Conservation (phyloP, 2,888 invertebrate species). For the Myathropa florea region DNA sequence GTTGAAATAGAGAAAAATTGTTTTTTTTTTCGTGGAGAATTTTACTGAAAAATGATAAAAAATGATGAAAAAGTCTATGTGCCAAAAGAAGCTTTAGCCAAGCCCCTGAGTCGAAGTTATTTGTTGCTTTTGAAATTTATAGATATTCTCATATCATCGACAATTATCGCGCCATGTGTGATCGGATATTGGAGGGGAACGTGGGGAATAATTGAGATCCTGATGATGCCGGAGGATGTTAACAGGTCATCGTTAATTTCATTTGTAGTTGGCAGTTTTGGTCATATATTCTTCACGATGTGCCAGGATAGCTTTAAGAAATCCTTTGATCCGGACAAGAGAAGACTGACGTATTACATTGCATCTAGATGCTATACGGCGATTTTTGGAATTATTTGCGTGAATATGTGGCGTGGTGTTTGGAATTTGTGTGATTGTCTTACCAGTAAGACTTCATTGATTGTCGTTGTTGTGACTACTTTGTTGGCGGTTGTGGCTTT, state of each 20-base stretch:
- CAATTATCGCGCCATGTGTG: slow-evolving; percentile 89
- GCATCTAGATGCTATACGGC: slow-evolving; percentile 88
- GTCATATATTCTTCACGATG: slow-evolving; percentile 86
- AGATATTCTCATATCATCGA: slow-evolving; percentile 87
- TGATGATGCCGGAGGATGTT: slow-evolving; percentile 85
- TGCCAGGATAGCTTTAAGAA: slow-evolving; percentile 84
- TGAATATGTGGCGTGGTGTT: slow-evolving; percentile 93
- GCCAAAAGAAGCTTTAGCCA: slow-evolving; percentile 14
- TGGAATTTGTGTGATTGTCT: slow-evolving; percentile 88
- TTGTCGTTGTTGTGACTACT: slow-evolving; percentile 84
- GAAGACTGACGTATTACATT: slow-evolving; percentile 86
- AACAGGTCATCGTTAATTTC: slow-evolving; percentile 86
- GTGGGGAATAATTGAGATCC: slow-evolving; percentile 89
- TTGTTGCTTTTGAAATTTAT: slow-evolving; percentile 84
- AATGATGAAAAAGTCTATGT: slow-evolving; percentile 16
- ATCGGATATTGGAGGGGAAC: slow-evolving; percentile 94
- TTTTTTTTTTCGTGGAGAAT: not conserved
- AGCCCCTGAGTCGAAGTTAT: slow-evolving; percentile 30
- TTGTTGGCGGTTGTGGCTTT: slow-evolving; percentile 86
- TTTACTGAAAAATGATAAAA: not conserved
- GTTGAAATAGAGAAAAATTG: not conserved
- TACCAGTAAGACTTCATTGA: slow-evolving; percentile 83
- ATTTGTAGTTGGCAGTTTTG: slow-evolving; percentile 86
- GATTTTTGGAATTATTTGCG: slow-evolving; percentile 89
- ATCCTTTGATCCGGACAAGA: slow-evolving; percentile 85